These are phyloP conservation scores for Tenthredo notha DNA, from an alignment of 2,888 invertebrate species.

Conservation along the genomic window DNA sequence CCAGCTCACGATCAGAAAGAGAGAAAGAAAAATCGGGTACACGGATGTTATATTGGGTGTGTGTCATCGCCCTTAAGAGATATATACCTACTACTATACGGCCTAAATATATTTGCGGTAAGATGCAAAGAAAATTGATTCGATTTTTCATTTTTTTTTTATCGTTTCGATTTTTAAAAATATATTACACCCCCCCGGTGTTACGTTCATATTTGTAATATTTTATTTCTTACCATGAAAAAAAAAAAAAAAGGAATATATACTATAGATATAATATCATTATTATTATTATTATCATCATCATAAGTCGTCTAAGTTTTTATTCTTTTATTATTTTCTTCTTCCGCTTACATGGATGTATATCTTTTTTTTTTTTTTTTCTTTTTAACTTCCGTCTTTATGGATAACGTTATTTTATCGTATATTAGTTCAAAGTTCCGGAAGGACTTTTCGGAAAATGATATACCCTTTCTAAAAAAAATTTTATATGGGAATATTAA, in stretches of 20 bases:
- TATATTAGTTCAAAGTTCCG: not conserved
- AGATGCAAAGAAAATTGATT: not conserved
- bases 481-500: no score
- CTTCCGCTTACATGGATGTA: no score
- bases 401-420: not conserved
- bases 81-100: constrained; percentile 38
- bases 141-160: not conserved
- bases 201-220: not conserved
- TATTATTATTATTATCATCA: no score
- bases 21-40: not conserved
- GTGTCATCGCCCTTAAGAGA: constrained; percentile 46
- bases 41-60: constrained; percentile 35
- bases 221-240: not conserved
- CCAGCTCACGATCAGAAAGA: not conserved
- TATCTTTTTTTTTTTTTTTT: no score
- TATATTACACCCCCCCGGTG: no score
- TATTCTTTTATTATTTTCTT: no score
- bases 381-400: not conserved
- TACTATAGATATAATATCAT: no score
- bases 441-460: no score
- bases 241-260: no score
- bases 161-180: not conserved
- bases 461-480: no score
- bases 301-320: not conserved
- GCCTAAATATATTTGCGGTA: constrained; percentile 13